Conservation (phyloP, 1,140 invertebrate species). For the Lepidostoma basale region DNA sequence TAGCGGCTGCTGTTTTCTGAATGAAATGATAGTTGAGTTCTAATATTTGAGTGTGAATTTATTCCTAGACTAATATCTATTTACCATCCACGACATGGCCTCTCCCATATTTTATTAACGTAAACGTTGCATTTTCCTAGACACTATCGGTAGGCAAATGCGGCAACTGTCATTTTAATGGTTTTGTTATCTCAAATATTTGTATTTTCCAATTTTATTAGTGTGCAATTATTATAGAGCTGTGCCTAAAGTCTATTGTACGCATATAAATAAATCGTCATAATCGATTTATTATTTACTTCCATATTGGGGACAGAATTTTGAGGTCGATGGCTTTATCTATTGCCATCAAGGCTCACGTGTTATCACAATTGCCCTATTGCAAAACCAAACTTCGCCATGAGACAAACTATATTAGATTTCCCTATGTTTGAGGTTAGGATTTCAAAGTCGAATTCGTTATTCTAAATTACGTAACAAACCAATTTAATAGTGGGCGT, state of each 20-base stretch:
- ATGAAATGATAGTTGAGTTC: too few species aligned
- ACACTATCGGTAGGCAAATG: neutral
- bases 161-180: neutral
- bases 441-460: neutral
- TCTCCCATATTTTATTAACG: neutral
- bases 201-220: too few species aligned
- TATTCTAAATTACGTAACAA: neutral
- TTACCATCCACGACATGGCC: constrained; percentile 8
- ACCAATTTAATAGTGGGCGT: neutral
- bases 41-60: too few species aligned
- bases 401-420: neutral
- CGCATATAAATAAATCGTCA: neutral
- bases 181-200: neutral
- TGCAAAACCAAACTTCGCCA: too few species aligned
- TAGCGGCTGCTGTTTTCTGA: neutral
- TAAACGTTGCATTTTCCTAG: constrained; percentile 14
- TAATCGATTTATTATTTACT: neutral
- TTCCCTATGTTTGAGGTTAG: constrained; percentile 6
- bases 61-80: neutral
- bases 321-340: neutral
- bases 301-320: neutral
- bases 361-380: too few species aligned
- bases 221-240: too few species aligned
- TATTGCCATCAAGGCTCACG: neutral
- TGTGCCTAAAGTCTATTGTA: too few species aligned